Conservation (phyloP, 2,797 vertebrate species). For the Macrochelys suwanniensis region DNA sequence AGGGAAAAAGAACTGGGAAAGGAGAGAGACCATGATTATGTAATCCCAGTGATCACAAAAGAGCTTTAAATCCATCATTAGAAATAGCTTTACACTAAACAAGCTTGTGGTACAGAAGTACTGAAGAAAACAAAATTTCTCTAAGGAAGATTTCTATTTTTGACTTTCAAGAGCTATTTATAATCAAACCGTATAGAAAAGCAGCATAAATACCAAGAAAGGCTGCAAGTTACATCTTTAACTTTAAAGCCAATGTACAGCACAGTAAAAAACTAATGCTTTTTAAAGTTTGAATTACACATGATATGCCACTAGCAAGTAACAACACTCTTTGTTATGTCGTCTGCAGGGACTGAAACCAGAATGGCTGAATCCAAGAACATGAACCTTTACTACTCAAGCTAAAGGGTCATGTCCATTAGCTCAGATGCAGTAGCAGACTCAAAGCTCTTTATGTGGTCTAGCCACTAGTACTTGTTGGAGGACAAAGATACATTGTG, state of each 20-base stretch:
- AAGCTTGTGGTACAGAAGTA: background rate
- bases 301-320: background rate
- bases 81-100: background rate
- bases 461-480: background rate
- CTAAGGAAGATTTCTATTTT: background rate
- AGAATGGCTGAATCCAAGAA: background rate
- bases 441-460: background rate
- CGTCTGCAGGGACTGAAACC: background rate
- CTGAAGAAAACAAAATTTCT: background rate
- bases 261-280: background rate
- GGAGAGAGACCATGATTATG: background rate
- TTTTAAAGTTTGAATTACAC: background rate
- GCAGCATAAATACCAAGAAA: background rate
- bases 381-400: rapidly evolving
- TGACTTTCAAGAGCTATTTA: slow-evolving; percentile 12
- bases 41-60: background rate
- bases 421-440: background rate
- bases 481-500: slow-evolving; percentile 33
- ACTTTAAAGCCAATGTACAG: background rate
- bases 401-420: background rate
- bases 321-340: background rate
- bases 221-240: background rate
- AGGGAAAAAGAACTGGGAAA: background rate
- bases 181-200: slow-evolving; percentile 18
- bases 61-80: background rate